Evolutionary conservation across 2,797 vertebrate species (phyloP).

Genomic region (Aselliscus stoliczkanus): DNA sequence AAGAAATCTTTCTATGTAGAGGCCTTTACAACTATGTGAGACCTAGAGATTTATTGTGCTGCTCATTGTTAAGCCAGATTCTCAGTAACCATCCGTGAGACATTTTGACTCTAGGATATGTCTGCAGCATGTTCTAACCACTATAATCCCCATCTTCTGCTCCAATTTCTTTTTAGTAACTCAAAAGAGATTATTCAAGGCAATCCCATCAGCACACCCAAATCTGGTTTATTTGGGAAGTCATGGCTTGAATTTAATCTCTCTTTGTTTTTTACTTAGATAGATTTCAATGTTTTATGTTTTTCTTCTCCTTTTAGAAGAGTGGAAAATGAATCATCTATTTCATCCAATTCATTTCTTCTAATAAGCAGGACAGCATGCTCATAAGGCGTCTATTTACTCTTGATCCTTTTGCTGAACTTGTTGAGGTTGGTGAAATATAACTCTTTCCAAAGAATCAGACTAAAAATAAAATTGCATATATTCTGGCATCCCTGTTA

Average conservation of each 20-base stretch:
- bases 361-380: background rate
- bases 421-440: slow-evolving; percentile 33
- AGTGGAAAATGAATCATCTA: background rate
- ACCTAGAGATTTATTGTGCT: background rate
- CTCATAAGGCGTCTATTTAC: background rate
- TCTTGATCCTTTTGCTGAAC: slow-evolving; percentile 38
- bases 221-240: background rate
- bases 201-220: background rate
- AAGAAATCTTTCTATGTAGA: background rate
- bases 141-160: background rate
- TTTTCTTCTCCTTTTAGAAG: background rate
- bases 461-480: slow-evolving; percentile 39
- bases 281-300: background rate
- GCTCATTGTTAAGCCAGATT: background rate
- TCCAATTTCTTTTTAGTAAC: background rate
- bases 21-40: background rate
- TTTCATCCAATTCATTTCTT: background rate
- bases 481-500: slow-evolving; percentile 26
- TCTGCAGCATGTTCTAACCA: background rate
- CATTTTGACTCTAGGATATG: background rate
- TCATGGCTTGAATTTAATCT: background rate
- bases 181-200: background rate
- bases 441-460: slow-evolving; percentile 39
- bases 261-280: background rate
- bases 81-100: background rate